A percentile compares a stretch with the other conserved stretches of the same genome.
phyloP scores from a whole-genome alignment of 2,797 vertebrate genomes.

The Siniperca obscura region DNA sequence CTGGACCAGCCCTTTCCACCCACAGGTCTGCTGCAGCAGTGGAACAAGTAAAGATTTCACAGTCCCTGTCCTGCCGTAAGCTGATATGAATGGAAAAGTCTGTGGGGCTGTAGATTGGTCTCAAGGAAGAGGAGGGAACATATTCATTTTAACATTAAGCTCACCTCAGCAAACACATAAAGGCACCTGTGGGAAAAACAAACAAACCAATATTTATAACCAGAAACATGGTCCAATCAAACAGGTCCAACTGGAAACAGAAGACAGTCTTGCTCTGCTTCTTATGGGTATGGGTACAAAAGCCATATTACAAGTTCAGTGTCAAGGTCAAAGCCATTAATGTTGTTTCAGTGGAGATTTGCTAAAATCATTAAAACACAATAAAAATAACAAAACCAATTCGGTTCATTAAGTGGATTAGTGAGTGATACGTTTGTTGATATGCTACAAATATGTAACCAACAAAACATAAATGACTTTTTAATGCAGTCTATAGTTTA shows the following conservation, averaged over 20 bases:
- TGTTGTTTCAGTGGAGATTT: conserved; percentile 13
- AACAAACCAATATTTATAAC: conserved; percentile 35
- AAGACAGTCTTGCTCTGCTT: neutral
- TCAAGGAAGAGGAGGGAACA: conserved; percentile 22
- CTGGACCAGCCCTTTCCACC: conserved; percentile 11
- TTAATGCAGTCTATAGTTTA: neutral
- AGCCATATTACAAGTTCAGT: conserved; percentile 8
- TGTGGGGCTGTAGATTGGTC: conserved; percentile 31
- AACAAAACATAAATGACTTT: conserved; percentile 3
- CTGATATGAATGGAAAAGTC: conserved; percentile 62
- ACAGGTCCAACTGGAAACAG: conserved; percentile 9
- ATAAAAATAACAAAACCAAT: neutral
- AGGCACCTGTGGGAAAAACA: conserved; percentile 11
- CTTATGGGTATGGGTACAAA: conserved; percentile 26
- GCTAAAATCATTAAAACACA: conserved; percentile 24
- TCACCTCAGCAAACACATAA: conserved; percentile 27
- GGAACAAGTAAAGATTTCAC: conserved; percentile 68
- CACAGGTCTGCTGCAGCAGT: conserved; percentile 56
- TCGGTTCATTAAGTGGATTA: conserved; percentile 3
- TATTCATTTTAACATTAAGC: conserved; percentile 39
- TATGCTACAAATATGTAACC: neutral
- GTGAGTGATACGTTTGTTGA: neutral
- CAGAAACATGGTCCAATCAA: conserved; percentile 13
- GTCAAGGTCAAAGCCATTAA: conserved; percentile 46
- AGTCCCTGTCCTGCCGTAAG: conserved; percentile 54